Evolutionary conservation across 1,140 invertebrate species (phyloP).

Genomic region (Hetaerina americana): DNA sequence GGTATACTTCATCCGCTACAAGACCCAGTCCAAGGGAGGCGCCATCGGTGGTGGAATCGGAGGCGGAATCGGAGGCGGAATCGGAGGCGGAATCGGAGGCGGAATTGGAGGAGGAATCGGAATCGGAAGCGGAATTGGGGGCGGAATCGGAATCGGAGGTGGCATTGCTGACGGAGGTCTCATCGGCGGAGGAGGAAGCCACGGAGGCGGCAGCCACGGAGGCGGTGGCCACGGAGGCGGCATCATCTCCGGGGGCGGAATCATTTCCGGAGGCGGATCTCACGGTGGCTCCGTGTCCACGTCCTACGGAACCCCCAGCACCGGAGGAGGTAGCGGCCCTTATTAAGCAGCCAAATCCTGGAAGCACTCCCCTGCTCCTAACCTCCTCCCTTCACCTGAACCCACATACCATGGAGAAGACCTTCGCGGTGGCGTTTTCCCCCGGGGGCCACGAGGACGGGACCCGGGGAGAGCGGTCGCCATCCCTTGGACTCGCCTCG

Average conservation of each 20-base stretch:
- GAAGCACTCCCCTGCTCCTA: no score
- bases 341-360: slow-evolving; percentile 22
- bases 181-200: slow-evolving; percentile 8
- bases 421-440: no score
- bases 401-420: no score
- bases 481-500: not conserved
- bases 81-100: slow-evolving; percentile 23
- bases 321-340: slow-evolving; percentile 17
- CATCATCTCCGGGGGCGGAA: slow-evolving; percentile 17
- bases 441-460: no score
- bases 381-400: not conserved
- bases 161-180: slow-evolving; percentile 23
- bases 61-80: slow-evolving; percentile 24
- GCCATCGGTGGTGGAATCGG: slow-evolving; percentile 16
- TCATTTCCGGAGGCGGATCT: slow-evolving; percentile 32
- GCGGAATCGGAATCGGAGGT: slow-evolving; percentile 19
- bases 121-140: slow-evolving; percentile 22
- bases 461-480: not conserved
- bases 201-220: not conserved
- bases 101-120: slow-evolving; percentile 29
- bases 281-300: slow-evolving; percentile 29
- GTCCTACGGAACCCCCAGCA: slow-evolving; percentile 48
- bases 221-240: slow-evolving; percentile 19
- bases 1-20: slow-evolving; percentile 79
- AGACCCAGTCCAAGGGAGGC: slow-evolving; percentile 49